Base-by-base conservation (phyloP, 2,113 vertebrate species). In the Apeltes quadracus region DNA sequence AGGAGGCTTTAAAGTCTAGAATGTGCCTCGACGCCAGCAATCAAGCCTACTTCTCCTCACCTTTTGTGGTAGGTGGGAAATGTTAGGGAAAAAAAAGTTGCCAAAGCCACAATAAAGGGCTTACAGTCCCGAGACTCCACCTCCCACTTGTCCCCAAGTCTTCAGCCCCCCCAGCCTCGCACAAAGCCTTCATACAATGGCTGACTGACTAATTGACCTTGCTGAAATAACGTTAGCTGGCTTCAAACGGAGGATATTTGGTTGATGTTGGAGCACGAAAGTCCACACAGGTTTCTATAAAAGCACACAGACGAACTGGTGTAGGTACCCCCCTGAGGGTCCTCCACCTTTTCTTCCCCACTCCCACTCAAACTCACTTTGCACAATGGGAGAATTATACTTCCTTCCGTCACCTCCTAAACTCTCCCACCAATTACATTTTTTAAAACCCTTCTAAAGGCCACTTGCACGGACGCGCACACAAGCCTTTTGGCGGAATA, bases 201-300 rank as follows among this genome's bases (percentile, higher is more conserved):
- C 63, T 11, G 63, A 55, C 80, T 90, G 87, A 92, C 85, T 85
- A 88, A 91, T 79, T 83, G 78, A 87, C 85, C 80, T 87, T 43
- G 44, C 74, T 80, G 78, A 80, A 91, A 88, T 90, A 91, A 91
- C 48, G 78, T 81, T 58, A 78, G 67, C 50, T 38, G 77, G 79
- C 79, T 75, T 81, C 84, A 87, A 32, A 75, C 67, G 34, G 75
- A 74, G 69, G 57, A 57, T 55, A 71, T 70, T 79, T 55, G 69
- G 78, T 73, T 15, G 51, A 63, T 29, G 68, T 69, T 59, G 15
- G 74, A 76, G 72, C 66, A 84, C 68, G 29, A 64, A 79, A 62
- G 51, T 74, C 76, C 51, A 70, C 59, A 55, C 69, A 75, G 66
- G 54, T 69, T 90, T 81, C 73, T 58, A 81, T 11, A 76, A 73